Conservation (phyloP, 2,888 invertebrate species). For the Amiota communis region DNA sequence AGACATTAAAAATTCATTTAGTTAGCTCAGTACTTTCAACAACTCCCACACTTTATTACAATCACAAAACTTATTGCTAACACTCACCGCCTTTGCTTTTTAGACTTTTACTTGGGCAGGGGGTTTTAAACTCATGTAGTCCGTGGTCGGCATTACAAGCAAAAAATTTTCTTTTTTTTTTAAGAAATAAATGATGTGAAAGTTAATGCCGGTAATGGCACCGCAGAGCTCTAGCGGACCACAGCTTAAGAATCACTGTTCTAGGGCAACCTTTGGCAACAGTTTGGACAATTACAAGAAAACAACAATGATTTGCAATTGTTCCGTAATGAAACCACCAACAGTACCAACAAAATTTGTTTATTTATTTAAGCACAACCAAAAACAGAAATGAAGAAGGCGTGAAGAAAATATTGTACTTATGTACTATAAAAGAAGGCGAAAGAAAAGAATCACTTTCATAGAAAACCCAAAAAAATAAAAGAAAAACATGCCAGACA, state of each 20-base stretch:
- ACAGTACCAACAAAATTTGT: background rate
- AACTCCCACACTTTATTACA: background rate
- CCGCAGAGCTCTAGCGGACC: no score
- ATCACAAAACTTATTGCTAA: background rate
- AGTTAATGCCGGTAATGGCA: no score
- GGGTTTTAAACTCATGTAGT: no score
- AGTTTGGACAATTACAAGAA: background rate
- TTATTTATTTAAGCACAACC: background rate
- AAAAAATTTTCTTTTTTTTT: no score
- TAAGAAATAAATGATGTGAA: no score
- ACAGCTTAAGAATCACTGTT: no score
- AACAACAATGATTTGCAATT: constrained; percentile 10
- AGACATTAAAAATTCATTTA: background rate
- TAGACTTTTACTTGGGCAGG: no score
- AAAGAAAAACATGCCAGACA: background rate
- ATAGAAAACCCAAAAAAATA: background rate
- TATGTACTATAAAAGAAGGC: background rate
- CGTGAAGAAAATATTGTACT: background rate
- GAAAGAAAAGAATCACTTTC: background rate
- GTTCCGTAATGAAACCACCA: constrained; percentile 2
- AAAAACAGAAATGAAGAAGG: background rate
- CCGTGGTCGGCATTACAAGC: no score
- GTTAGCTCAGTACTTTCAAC: background rate
- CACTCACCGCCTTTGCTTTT: background rate
- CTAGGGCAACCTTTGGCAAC: no score